Evolutionary conservation across 2,797 vertebrate species (phyloP), one percentile per base, ranked within the genome.

Genomic region (Danio tinwini): DNA sequence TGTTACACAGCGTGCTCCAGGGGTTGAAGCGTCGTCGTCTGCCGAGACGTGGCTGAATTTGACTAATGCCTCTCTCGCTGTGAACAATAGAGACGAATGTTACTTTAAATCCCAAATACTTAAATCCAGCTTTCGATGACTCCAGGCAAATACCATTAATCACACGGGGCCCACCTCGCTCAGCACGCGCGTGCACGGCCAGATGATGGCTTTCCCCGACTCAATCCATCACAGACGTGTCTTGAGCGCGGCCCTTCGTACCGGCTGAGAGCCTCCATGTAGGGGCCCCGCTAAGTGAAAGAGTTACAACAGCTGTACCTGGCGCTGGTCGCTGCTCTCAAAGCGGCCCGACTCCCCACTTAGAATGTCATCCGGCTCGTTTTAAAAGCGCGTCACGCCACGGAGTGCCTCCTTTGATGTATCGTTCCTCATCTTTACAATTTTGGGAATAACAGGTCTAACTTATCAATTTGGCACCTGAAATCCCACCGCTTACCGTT

Each of bases 11-110:
- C 79, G 71, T 74, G 85, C 81, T 84, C 85, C 75, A 53, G 76
- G 79, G 85, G 76, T 74, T 81, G 75, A 81, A 81, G 58, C 68
- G 62, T 77, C 65, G 61, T 29, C 70, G 83, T 81, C 79, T 81
- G 59, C 74, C 52, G 85, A 83, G 83, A 85, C 53, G 65, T 80
- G 81, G 82, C 75, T 80, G 86, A 81, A 87, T 86, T 85, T 89
- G 88, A 89, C 88, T 89, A 89, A 89, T 84, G 85, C 81, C 77
- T 85, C 83, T 85, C 85, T 83, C 82, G 85, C 83, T 80, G 80
- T 87, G 87, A 88, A 87, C 87, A 88, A 89, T 87, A 85, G 87
- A 87, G 87, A 89, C 81, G 84, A 87, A 89, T 87, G 88, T 87
- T 87, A 85, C 82, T 84, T 88, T 86, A 86, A 87, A 89, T 85